phyloP scores from a whole-genome alignment of 2,888 invertebrate species.

The Toxonevra muliebris region DNA sequence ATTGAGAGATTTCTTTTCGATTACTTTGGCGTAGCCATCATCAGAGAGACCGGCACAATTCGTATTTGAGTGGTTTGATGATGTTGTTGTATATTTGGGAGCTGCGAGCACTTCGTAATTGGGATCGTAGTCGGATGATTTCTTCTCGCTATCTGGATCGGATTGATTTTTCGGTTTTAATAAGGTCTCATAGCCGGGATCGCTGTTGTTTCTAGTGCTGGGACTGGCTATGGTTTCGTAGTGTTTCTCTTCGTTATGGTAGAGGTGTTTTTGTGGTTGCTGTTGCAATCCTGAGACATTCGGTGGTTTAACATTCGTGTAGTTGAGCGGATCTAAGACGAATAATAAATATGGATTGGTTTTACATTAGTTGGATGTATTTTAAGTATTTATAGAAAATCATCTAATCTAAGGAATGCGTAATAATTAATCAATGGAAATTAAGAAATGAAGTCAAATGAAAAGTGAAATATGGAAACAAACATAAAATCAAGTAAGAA shows the following conservation, averaged over 20 bases:
- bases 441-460: no score
- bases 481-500: no score
- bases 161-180: conserved; percentile 46
- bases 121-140: conserved; percentile 74
- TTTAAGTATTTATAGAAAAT: no score
- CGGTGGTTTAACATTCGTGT: conserved; percentile 36
- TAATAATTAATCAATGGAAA: no score
- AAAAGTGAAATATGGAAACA: no score
- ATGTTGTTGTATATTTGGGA: conserved; percentile 52
- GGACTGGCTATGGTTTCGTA: conserved; percentile 59
- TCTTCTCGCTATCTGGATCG: conserved; percentile 49
- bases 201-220: conserved; percentile 68
- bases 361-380: no score
- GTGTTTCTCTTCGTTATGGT: conserved; percentile 50
- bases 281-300: conserved; percentile 21
- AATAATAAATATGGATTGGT: no score
- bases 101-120: conserved; percentile 80
- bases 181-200: conserved; percentile 80
- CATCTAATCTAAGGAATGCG: no score
- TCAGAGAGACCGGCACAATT: conserved; percentile 54
- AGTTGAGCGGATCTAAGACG: conserved; percentile 19
- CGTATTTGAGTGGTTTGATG: background rate
- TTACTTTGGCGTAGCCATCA: conserved; percentile 64
- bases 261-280: background rate
- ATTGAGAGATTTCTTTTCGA: conserved; percentile 56